Base-by-base conservation (phyloP, 2,113 vertebrate genomes). In the Psammodynastes pulverulentus region DNA sequence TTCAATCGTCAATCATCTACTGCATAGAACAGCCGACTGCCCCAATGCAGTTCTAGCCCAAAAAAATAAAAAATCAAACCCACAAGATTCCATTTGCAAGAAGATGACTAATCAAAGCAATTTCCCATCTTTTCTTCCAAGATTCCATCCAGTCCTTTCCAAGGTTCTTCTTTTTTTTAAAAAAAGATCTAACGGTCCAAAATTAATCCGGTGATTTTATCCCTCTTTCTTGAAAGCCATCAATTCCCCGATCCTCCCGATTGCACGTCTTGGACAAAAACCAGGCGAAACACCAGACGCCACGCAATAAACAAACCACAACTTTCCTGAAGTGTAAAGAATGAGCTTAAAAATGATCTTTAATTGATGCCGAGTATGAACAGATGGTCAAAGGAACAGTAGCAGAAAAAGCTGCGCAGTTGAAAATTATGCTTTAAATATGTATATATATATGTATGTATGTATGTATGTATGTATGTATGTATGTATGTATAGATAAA, bases 331-430 rank as follows among this genome's bases (percentile, higher is more conserved):
- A 49, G 49, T 98, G 97, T 98, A 97, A 97, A 97, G 98, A 98
- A 98, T 43, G 21, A 79, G 97, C 97, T 98, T 98, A 97, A 98
- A 98, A 98, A 98, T 99, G 98, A 97, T 98, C 98, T 99, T 99
- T 98, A 98, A 98, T 98, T 96, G 94, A 98, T 98, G 97, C 97
- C 97, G 97, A 97, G 96, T 98, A 98, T 98, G 98, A 98, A 98
- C 98, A 99, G 98, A 98, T 98, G 97, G 97, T 97, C 97, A 95
- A 89, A 97, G 98, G 98, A 97, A 98, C 97, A 98, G 97, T 98
- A 98, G 97, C 97, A 98, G 96, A 92, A 97, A 98, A 98, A 98
- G 98, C 97, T 98, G 98, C 98, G 99, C 98, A 98, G 98, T 97
- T 98, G 97, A 98, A 97, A 98, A 98, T 98, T 98, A 98, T 98